A percentile compares a stretch with the other conserved stretches of the same genome.
Evolutionary conservation across 2,888 invertebrate genomes (phyloP).

Genomic region (Conistra vaccinii): DNA sequence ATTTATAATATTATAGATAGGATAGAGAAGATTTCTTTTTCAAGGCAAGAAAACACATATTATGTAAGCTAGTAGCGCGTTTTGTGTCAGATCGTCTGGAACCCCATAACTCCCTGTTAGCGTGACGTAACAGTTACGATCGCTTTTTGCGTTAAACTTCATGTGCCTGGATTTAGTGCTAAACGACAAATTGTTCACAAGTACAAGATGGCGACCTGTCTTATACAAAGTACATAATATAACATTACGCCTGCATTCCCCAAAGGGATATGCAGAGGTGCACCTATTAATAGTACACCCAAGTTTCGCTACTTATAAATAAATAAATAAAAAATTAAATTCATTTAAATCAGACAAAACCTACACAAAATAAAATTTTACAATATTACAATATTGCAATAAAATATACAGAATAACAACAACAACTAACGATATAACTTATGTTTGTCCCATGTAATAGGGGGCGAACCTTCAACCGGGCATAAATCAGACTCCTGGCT

Average conservation of each 20-base stretch:
- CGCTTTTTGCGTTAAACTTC: constrained; percentile 26
- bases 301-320: not conserved
- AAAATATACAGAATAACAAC: no score
- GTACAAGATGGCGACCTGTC: constrained; percentile 10
- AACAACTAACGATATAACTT: no score
- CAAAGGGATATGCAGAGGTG: not conserved
- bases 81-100: constrained; percentile 21
- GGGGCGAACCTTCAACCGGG: not conserved
- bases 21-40: no score
- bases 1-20: no score
- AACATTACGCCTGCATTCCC: no score
- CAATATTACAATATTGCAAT: no score
- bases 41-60: not conserved
- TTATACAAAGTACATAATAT: no score
- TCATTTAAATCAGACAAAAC: no score
- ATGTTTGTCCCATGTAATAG: not conserved
- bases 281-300: not conserved
- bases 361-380: no score
- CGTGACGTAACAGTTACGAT: constrained; percentile 19
- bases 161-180: constrained; percentile 28
- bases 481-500: not conserved
- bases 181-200: constrained; percentile 27
- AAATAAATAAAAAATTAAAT: no score
- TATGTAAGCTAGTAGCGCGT: not conserved
- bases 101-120: constrained; percentile 23